These are phyloP conservation scores for Pyrrhosoma nymphula DNA, from an alignment of 2,888 invertebrate genomes.

Conservation along the genomic window DNA sequence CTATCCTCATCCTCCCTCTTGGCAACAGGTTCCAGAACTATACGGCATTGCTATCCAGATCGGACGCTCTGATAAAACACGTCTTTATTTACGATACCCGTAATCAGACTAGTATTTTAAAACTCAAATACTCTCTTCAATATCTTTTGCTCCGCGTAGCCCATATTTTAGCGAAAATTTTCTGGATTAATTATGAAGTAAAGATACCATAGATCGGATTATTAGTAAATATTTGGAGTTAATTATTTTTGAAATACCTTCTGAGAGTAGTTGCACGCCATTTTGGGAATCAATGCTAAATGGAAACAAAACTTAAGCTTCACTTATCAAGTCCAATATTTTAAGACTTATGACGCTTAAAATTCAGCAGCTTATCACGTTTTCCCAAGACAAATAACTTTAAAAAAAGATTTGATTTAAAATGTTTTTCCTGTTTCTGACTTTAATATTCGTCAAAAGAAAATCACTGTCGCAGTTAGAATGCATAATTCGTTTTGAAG, in stretches of 20 bases:
- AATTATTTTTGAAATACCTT: not conserved
- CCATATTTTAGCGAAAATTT: too few species aligned
- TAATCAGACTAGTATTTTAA: too few species aligned
- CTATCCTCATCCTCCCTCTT: too few species aligned
- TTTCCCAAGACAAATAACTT: not conserved
- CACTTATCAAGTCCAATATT: not conserved
- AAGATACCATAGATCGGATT: too few species aligned
- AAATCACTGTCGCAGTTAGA: not conserved
- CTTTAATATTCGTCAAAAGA: not conserved
- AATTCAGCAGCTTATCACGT: not conserved
- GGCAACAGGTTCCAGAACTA: too few species aligned
- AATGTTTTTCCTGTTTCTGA: not conserved
- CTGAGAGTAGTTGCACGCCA: not conserved
- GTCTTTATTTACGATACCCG: too few species aligned
- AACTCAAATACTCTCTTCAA: too few species aligned
- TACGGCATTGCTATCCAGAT: too few species aligned
- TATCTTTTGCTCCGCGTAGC: too few species aligned
- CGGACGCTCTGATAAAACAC: too few species aligned
- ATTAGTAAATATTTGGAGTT: too few species aligned
- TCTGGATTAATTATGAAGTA: too few species aligned
- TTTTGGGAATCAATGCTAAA: not conserved
- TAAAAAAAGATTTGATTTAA: not conserved
- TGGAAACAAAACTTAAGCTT: not conserved
- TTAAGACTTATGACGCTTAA: not conserved
- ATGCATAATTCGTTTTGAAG: not conserved